These are phyloP conservation scores for Pseudomyrmex dendroicus DNA, from an alignment of 1,140 invertebrate genomes.

Conservation along the genomic window DNA sequence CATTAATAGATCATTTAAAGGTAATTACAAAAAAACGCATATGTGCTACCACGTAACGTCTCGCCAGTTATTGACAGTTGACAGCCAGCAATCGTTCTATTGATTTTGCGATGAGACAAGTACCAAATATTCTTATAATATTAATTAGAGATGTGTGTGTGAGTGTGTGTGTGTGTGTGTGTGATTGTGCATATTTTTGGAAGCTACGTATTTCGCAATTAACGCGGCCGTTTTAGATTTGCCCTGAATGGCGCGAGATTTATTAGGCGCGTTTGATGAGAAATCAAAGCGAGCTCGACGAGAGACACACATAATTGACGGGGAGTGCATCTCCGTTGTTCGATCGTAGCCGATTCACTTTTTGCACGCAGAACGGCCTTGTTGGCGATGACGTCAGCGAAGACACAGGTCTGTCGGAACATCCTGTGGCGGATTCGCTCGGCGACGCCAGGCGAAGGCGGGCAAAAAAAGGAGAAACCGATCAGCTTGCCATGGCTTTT, in stretches of 20 bases:
- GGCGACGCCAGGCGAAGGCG: slow-evolving; percentile 47
- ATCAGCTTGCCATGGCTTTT: slow-evolving; percentile 37
- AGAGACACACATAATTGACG: background rate
- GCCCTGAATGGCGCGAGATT: background rate
- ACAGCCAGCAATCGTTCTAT: background rate
- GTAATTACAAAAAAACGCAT: background rate
- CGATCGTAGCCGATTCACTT: slow-evolving; percentile 52
- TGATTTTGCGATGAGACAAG: background rate
- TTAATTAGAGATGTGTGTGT: slow-evolving; percentile 1
- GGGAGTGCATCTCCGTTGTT: slow-evolving; percentile 20
- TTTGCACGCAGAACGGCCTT: slow-evolving; percentile 59
- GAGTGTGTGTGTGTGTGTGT: background rate
- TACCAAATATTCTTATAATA: background rate
- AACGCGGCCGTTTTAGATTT: background rate
- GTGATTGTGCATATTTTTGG: background rate
- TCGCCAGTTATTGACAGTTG: background rate
- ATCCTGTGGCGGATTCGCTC: slow-evolving; percentile 57
- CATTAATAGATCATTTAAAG: background rate
- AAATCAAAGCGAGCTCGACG: background rate
- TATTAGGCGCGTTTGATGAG: background rate
- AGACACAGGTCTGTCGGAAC: slow-evolving; percentile 58
- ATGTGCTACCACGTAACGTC: background rate
- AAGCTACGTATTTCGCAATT: background rate
- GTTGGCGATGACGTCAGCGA: slow-evolving; percentile 56
- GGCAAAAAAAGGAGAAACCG: slow-evolving; percentile 68